phyloP scores from a whole-genome alignment of 2,888 invertebrate species.

The Scelioninae gen. 2 region DNA sequence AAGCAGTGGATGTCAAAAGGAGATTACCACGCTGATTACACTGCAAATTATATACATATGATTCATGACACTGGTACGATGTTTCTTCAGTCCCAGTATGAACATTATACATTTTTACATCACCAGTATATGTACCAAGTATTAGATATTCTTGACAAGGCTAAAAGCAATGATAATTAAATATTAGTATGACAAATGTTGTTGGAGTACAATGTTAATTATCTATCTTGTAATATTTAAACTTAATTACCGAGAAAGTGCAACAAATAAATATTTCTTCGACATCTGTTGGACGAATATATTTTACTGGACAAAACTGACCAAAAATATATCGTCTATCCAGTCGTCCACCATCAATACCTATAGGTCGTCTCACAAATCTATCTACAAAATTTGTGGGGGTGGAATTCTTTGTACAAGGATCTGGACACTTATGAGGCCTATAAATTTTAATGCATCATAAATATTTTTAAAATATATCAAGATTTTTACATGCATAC shows the following conservation, averaged over 20 bases:
- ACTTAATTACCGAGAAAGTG: constrained; percentile 78
- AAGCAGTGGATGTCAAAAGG: constrained; percentile 90
- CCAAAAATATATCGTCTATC: constrained; percentile 91
- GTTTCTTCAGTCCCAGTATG: constrained; percentile 89
- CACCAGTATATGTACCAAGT: constrained; percentile 93
- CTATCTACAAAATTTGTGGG: constrained; percentile 84
- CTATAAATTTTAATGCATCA: too few relatives aligned
- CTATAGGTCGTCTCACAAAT: constrained; percentile 69
- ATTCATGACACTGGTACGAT: constrained; percentile 88
- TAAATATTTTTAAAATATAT: too few relatives aligned
- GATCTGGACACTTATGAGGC: constrained; percentile 97
- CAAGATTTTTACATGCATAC: too few relatives aligned
- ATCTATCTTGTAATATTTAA: too few relatives aligned
- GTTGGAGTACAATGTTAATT: background rate
- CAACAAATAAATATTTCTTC: constrained; percentile 87
- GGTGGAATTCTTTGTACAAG: constrained; percentile 81
- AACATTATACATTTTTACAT: constrained; percentile 91
- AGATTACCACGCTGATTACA: constrained; percentile 82
- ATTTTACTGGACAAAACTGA: constrained; percentile 85
- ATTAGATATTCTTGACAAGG: constrained; percentile 82
- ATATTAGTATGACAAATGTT: background rate
- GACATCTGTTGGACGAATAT: constrained; percentile 82
- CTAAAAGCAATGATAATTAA: constrained; percentile 69
- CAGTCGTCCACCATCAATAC: constrained; percentile 80
- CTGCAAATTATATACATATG: constrained; percentile 89